Evolutionary conservation across 2,113 vertebrate species (phyloP), one percentile per base, ranked within the genome.

Genomic region (Vulpes lagopus): DNA sequence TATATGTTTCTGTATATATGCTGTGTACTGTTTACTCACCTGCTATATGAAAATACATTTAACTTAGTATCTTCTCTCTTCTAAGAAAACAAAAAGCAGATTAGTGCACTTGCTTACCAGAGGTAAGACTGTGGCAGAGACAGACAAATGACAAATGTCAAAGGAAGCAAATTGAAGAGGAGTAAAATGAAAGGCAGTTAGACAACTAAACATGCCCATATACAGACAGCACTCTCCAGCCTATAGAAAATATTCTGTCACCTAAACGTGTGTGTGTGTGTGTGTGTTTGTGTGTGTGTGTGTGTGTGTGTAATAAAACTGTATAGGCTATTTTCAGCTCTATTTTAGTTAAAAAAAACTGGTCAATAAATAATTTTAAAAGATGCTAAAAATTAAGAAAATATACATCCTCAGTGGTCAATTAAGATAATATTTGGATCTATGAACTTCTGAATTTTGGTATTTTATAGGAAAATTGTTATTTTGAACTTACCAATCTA

Each of bases 51-150:
- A 84, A 92, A 84, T 51, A 62, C 16, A 64, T 76, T 76, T 51
- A 38, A n/a, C 32, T 67, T 67, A 67, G 51, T 38, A 85, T 65
- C 17, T 38, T 93, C 69, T 93, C 32, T 64, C 30, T 62, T 92
- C 69, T 85, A 57, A 93, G 69, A 76, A 85, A 51, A 81, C 62
- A 91, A 23, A 91, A 91, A 83, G 67, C 19, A 43, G 23, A 78
- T 78, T 65, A 86, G 17, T 57, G 19, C 19, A 78, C 49, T 78
- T 65, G 59, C 60, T 88, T 38, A 88, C 67, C 22, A 88, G 65
- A 87, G 51, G 14, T 78, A 86, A 60, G n/a, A 65, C 43, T 86
- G 17, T n/a, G n/a, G 12, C n/a, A 78, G 71, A 35, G 17, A 76
- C 38, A 83, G 43, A 74, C 19, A 67, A 67, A n/a, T 67, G 30